phyloP scores from a whole-genome alignment of 2,888 invertebrate genomes.

The Bruchidius siliquastri region DNA sequence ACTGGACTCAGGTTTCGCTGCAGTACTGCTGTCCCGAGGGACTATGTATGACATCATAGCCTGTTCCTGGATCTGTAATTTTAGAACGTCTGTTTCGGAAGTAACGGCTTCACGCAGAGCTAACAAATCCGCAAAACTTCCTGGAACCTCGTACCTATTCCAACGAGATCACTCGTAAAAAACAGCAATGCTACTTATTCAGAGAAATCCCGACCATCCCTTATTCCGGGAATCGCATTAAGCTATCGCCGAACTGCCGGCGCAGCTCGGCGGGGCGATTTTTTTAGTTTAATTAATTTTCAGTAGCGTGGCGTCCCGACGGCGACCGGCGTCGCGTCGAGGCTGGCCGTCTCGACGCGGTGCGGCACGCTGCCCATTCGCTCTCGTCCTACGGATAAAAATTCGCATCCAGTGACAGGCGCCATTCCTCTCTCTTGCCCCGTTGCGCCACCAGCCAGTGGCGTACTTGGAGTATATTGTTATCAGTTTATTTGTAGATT shows the following conservation, averaged over 20 bases:
- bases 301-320: slow-evolving; percentile 16
- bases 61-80: no score
- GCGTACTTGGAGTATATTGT: no score
- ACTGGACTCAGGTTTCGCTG: no score
- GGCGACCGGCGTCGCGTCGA: no score
- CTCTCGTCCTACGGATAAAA: slow-evolving; percentile 32
- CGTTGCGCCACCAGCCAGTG: not conserved
- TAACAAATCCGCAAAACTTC: no score
- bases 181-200: slow-evolving; percentile 28
- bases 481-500: no score
- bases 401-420: slow-evolving; percentile 42
- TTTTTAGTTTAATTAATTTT: slow-evolving; percentile 47
- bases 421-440: slow-evolving; percentile 36
- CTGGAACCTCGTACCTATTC: not conserved
- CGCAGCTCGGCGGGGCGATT: slow-evolving; percentile 33
- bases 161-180: not conserved
- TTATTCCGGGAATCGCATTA: slow-evolving; percentile 44
- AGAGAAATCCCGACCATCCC: slow-evolving; percentile 39
- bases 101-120: no score
- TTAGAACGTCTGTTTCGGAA: no score
- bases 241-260: slow-evolving; percentile 36
- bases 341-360: slow-evolving; percentile 30
- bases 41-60: no score
- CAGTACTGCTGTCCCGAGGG: no score
- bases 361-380: slow-evolving; percentile 33